A percentile compares a stretch with the other conserved stretches of the same genome.
These are phyloP conservation scores for Anisognathus igniventris DNA, from an alignment of 2,797 vertebrate genomes.

Conservation along the genomic window DNA sequence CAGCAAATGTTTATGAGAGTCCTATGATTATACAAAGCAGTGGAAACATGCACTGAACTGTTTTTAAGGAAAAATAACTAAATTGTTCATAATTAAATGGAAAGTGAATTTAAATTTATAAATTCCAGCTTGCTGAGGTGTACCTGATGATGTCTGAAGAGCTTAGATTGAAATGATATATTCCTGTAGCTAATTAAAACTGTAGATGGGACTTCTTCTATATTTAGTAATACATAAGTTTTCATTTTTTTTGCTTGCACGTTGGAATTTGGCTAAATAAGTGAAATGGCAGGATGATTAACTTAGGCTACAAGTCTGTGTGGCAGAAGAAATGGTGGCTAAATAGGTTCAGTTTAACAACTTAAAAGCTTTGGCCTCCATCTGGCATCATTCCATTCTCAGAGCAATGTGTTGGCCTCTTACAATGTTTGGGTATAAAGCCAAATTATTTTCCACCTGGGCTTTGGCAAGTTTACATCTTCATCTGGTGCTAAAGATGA, in stretches of 20 bases:
- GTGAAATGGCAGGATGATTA: background rate
- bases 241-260: background rate
- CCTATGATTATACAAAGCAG: background rate
- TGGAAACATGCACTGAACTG: background rate
- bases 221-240: background rate
- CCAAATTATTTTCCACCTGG: background rate
- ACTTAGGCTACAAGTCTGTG: background rate
- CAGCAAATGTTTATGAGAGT: background rate
- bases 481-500: background rate
- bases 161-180: background rate
- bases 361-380: background rate
- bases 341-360: background rate
- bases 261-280: background rate
- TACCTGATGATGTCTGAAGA: background rate
- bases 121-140: background rate
- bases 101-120: background rate
- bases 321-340: background rate
- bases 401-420: background rate
- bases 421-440: background rate
- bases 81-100: background rate
- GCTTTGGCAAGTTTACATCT: background rate
- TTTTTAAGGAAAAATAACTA: background rate
- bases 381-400: background rate
- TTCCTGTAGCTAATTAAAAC: background rate
- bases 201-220: background rate